Conservation (phyloP, 2,113 vertebrate species). For the Microtus oregoni region DNA sequence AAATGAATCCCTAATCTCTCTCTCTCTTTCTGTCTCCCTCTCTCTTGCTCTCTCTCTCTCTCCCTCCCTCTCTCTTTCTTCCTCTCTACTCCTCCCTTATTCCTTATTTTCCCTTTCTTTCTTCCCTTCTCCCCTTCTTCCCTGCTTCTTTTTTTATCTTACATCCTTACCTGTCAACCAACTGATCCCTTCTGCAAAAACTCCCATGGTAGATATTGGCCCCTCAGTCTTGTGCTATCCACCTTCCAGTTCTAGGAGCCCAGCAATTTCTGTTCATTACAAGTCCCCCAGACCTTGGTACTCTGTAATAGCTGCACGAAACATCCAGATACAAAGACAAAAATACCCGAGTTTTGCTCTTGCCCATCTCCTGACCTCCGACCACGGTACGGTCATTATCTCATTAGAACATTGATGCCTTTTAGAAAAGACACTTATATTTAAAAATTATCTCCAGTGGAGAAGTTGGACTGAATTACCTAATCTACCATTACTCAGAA, state of each 20-base stretch:
- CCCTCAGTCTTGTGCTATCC: not conserved
- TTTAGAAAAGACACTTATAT: constrained; percentile 15
- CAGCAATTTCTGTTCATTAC: not conserved
- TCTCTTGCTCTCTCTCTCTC: too few species aligned
- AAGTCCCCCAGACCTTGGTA: not conserved
- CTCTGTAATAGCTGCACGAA: not conserved
- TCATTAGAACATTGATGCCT: constrained; percentile 3
- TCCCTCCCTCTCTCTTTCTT: not conserved
- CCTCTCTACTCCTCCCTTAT: too few species aligned
- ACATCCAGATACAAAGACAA: not conserved
- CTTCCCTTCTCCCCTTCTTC: too few species aligned
- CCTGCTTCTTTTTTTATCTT: too few species aligned
- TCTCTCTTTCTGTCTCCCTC: too few species aligned
- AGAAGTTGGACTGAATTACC: constrained; percentile 10
- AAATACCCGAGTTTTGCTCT: not conserved
- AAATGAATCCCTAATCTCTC: not conserved
- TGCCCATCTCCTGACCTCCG: not conserved
- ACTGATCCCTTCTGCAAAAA: not conserved
- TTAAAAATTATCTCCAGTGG: constrained; percentile 23
- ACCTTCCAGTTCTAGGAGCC: not conserved
- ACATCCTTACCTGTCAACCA: not conserved
- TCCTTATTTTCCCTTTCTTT: too few species aligned
- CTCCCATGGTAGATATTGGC: not conserved
- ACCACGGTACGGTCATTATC: constrained; percentile 30
- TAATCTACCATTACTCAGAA: not conserved